Conservation (phyloP, 1,140 invertebrate genomes). For the Diplogasteroides magnus region DNA sequence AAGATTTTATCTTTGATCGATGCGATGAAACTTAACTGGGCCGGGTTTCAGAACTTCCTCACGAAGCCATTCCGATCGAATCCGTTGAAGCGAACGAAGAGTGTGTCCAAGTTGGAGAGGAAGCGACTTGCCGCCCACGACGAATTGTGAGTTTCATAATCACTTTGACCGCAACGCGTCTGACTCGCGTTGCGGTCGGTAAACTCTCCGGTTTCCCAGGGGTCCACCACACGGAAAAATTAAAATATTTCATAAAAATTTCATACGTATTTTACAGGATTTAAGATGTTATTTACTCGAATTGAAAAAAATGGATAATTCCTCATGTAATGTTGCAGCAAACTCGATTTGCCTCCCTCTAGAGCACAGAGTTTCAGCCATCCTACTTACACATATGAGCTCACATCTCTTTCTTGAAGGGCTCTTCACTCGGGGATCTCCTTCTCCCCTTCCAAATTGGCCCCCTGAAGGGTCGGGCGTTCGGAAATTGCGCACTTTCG, state of each 20-base stretch:
- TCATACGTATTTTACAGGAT: neutral
- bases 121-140: constrained; percentile 19
- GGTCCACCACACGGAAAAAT: no score
- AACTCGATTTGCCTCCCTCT: neutral
- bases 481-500: no score
- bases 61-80: constrained; percentile 46
- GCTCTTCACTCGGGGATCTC: constrained; percentile 8
- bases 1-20: no score
- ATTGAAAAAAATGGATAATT: constrained; percentile 13
- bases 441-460: constrained; percentile 6
- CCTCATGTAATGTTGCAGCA: neutral
- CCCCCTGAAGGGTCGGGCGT: constrained; percentile 3
- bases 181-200: neutral
- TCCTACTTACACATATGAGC: constrained; percentile 10
- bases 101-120: constrained; percentile 48
- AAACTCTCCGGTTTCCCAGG: constrained; percentile 12
- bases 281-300: constrained; percentile 13
- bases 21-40: no score
- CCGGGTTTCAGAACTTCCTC: constrained; percentile 46
- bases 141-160: constrained; percentile 26
- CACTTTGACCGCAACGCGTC: neutral
- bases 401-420: constrained; percentile 11
- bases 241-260: neutral
- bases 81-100: constrained; percentile 52
- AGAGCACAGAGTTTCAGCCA: constrained; percentile 4